These are phyloP conservation scores for Bellardia bayeri DNA, from an alignment of 2,888 invertebrate species.

Conservation along the genomic window DNA sequence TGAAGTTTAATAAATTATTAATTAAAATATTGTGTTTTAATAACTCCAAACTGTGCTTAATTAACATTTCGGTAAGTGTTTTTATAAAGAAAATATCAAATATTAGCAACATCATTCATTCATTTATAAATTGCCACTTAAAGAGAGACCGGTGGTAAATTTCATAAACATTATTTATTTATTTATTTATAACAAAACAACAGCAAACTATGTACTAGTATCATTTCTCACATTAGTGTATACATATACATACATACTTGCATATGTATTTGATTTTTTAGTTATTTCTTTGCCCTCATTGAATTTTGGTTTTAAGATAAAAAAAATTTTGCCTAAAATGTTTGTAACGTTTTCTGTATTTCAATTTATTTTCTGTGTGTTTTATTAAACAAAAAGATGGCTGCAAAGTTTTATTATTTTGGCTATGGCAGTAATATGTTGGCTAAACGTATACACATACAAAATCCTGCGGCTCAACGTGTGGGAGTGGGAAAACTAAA, in stretches of 20 bases:
- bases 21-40: neutral
- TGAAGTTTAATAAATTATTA: neutral
- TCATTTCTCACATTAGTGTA: too few species aligned
- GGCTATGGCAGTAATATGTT: constrained; percentile 96
- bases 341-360: neutral
- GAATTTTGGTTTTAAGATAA: too few species aligned
- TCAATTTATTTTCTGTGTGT: neutral
- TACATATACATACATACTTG: too few species aligned
- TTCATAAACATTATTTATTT: too few species aligned
- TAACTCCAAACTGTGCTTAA: neutral
- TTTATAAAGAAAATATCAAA: neutral
- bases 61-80: neutral
- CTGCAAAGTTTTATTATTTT: constrained; percentile 89
- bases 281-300: too few species aligned
- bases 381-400: constrained; percentile 47
- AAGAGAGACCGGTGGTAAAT: too few species aligned
- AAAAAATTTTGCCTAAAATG: neutral
- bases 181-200: too few species aligned
- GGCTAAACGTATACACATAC: constrained; percentile 90
- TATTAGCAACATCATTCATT: too few species aligned
- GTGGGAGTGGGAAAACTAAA: constrained; percentile 86
- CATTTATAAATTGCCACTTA: too few species aligned
- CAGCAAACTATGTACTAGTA: too few species aligned
- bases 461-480: constrained; percentile 90
- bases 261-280: too few species aligned